Evolutionary conservation across 2,888 invertebrate genomes (phyloP), one percentile per base, ranked within the genome.

Genomic region (Anticlea derivata): DNA sequence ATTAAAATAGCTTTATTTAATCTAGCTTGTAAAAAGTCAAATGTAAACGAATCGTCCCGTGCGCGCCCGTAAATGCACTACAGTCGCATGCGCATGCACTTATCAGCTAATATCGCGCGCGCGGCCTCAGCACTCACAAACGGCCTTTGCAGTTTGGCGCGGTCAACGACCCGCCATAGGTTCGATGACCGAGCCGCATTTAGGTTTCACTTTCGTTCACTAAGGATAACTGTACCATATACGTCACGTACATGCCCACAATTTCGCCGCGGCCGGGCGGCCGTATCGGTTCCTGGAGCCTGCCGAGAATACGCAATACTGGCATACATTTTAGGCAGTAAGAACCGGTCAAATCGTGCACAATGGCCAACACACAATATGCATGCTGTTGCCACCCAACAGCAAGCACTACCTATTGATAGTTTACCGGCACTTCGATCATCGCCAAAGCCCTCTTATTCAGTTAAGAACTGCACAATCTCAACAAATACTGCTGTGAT

Each of bases 151-250:
- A 87, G 88, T 88, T 86, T 80, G 86, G 83, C 68, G 80, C 88
- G 89, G 90, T 88, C 89, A 78, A 80, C 83, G 89, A 89, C 86
- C 89, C 81, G 60, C 68, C 64, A 61, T 60, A 73, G 75, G 89
- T 81, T 88, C 85, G 77, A 73, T 82, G 87, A 84, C 87, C 88
- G 80, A 69, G 68, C 83, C 81, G 82, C 84, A 83, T 86, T 84
- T 86, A 86, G 86, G 88, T 90, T 90, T 90, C 90, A 90, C 90
- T 90, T 90, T 90, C 90, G 81, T 88, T 87, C 76, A 81, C 84
- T 86, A 89, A 90, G 90, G 89, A 90, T 90, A 90, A 89, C 89
- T 86, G 89, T 89, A 86, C 81, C 80, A 81, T 74, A 79, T 78
- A 84, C 83, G 84, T 85, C 84, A 84, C 80, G 74, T 79, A 75